These are phyloP conservation scores for Hozukius guyotensis DNA, from an alignment of 2,797 vertebrate species.

Conservation along the genomic window DNA sequence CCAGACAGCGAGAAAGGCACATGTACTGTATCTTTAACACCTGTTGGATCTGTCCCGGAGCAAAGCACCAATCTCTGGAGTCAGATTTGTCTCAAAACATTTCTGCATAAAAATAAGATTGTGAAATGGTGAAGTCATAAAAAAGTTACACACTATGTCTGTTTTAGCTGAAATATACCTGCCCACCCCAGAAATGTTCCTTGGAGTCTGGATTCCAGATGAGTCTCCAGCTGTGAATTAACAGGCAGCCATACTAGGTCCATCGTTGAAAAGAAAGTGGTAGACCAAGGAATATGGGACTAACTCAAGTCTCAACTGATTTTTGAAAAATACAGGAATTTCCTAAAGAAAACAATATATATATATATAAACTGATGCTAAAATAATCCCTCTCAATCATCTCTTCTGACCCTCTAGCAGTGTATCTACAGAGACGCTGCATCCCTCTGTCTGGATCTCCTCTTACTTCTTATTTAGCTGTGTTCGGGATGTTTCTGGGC, in stretches of 20 bases:
- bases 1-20: conserved; percentile 10
- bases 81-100: conserved; percentile 16
- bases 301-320: too few relatives aligned
- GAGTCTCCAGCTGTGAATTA: neutral
- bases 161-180: neutral
- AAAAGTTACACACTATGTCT: neutral
- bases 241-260: too few relatives aligned
- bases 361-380: too few relatives aligned
- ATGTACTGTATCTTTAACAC: conserved; percentile 30
- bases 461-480: too few relatives aligned
- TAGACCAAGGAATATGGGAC: neutral
- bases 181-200: neutral
- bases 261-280: neutral
- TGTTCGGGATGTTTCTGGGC: too few relatives aligned
- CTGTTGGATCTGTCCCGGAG: conserved; percentile 25
- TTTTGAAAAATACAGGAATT: too few relatives aligned
- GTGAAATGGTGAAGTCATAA: conserved; percentile 40
- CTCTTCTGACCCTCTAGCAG: too few relatives aligned
- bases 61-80: conserved; percentile 6
- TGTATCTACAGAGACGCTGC: too few relatives aligned
- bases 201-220: neutral
- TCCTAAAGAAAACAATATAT: too few relatives aligned
- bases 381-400: too few relatives aligned
- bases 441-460: too few relatives aligned
- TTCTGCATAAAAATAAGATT: conserved; percentile 9